Evolutionary conservation across 2,797 vertebrate genomes (phyloP), one percentile per base, ranked within the genome.

Genomic region (Micropoecilia bifurca): DNA sequence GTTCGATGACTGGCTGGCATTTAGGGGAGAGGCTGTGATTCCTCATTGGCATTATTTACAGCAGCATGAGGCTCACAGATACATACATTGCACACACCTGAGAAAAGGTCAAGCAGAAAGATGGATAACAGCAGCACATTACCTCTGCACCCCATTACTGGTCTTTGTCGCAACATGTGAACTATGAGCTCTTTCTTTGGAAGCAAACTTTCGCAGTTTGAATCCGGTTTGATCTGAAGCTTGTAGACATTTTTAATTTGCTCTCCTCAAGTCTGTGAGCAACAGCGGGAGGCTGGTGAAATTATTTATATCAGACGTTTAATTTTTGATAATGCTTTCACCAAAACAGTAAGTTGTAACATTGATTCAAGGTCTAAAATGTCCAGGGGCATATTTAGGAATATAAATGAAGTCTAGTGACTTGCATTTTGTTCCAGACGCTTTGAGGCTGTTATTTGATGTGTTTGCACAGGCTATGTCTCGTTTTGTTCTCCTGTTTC

Each of bases 51-150:
- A 85, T 95, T 95, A 94, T 95, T 95, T 94, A 93, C 91, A 91
- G 73, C 89, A 90, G 87, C 77, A 80, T 90, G 87, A 92, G 85
- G 87, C 89, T 89, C 90, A 87, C 84, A 89, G 91, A 95, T 90
- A 91, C 91, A 93, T 91, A 91, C 90, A 93, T 90, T 90, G 85
- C 91, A 91, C 89, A 93, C 93, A 94, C 91, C 92, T 94, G 91
- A 86, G 95, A 91, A 96, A 96, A 96, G 95, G 96, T 96, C 95
- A 96, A 81, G 22, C 82, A 90, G 91, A 93, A 93, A 95, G 94
- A 96, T 95, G 91, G 94, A 93, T 91, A 93, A 89, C 89, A 80
- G 81, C 55, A 22, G 88, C 89, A 95, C 95, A 96, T 95, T 93
- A 93, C 93, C 91, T 95, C 88, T 92, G 92, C 79, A 78, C 91